Percentiles rank a stretch among this genome's conserved stretches.
Conservation (phyloP, 2,113 vertebrate genomes). For the Pachyramphus minor region DNA sequence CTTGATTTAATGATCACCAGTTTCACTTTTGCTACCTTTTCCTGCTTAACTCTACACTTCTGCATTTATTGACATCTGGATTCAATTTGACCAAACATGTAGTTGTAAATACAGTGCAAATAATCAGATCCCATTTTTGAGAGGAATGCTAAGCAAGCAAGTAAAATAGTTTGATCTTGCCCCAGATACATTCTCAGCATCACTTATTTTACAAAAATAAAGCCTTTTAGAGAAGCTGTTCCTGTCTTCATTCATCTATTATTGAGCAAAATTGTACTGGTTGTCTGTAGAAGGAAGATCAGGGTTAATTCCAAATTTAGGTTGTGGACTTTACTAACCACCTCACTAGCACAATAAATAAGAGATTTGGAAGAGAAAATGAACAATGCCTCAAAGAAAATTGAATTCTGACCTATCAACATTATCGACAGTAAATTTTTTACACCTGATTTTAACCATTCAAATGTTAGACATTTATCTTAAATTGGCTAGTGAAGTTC, state of each 20-base stretch:
- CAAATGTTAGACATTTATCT: neutral
- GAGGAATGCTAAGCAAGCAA: neutral
- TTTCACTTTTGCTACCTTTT: neutral
- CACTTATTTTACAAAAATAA: neutral
- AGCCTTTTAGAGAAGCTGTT: neutral
- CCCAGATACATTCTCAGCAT: neutral
- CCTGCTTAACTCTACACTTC: neutral
- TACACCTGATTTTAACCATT: neutral
- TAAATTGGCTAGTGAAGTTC: neutral
- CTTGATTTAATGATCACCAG: neutral
- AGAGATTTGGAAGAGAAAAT: neutral
- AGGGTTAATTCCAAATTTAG: neutral
- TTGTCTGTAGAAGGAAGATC: neutral
- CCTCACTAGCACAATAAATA: neutral
- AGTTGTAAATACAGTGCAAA: neutral
- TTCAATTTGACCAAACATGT: neutral
- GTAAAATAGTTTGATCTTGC: neutral
- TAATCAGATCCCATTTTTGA: neutral
- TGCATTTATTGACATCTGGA: constrained; percentile 6
- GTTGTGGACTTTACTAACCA: neutral
- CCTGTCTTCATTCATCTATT: neutral
- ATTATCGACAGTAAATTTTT: neutral
- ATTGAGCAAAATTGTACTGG: neutral
- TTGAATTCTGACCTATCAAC: neutral
- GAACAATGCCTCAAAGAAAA: neutral